Conservation (phyloP, 2,797 vertebrate species). For the Poeciliopsis infans region DNA sequence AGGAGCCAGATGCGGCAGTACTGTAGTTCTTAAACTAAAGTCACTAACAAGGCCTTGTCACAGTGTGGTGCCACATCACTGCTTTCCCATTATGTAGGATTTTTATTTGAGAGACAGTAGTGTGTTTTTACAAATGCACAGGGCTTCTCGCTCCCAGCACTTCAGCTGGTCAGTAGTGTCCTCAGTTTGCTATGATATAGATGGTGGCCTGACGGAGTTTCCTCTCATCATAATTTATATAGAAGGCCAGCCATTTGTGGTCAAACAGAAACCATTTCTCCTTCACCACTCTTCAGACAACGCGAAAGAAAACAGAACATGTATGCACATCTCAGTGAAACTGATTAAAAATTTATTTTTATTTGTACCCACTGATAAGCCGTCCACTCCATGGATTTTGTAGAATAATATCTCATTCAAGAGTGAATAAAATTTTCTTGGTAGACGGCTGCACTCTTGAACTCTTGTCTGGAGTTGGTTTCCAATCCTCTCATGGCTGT, state of each 20-base stretch:
- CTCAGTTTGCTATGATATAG: conserved; percentile 33
- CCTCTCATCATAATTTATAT: no score
- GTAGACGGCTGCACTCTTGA: background rate
- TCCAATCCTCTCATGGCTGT: background rate
- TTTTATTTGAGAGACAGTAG: conserved; percentile 71
- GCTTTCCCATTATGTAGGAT: conserved; percentile 74
- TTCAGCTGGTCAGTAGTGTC: conserved; percentile 60
- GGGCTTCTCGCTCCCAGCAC: conserved; percentile 32
- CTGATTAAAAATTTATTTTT: background rate
- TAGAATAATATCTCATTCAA: background rate
- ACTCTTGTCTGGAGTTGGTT: background rate
- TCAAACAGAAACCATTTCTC: conserved; percentile 39
- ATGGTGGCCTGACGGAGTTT: no score
- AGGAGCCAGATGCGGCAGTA: conserved; percentile 53
- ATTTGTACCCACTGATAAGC: background rate
- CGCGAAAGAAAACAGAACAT: conserved; percentile 35
- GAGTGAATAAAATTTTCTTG: background rate
- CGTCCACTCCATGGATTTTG: background rate
- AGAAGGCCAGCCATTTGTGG: no score
- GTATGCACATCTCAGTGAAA: background rate
- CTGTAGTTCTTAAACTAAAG: conserved; percentile 71
- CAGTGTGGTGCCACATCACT: conserved; percentile 71
- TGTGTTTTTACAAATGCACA: conserved; percentile 67
- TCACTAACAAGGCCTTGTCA: conserved; percentile 78
- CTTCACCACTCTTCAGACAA: conserved; percentile 61